Conservation (phyloP, 1,140 invertebrate species). For the Sipha flava region DNA sequence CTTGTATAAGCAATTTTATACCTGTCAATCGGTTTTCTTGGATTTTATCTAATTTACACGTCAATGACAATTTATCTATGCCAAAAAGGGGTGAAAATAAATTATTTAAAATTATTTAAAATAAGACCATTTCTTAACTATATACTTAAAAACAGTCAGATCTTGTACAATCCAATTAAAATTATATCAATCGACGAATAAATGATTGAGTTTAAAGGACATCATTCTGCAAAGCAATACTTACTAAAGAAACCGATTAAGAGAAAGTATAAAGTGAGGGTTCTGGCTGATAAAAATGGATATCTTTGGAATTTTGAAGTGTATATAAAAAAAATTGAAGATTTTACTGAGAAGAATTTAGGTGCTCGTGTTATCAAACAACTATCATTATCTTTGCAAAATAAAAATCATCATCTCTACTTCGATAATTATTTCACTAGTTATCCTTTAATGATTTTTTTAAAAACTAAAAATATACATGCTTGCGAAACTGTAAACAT, state of each 20-base stretch:
- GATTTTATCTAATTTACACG: constrained; percentile 30
- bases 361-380: constrained; percentile 38
- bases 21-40: constrained; percentile 29
- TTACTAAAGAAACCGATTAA: constrained; percentile 42
- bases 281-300: constrained; percentile 38
- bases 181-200: constrained; percentile 35
- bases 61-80: constrained; percentile 28
- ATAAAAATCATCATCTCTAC: not conserved
- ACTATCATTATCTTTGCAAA: constrained; percentile 30
- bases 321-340: constrained; percentile 37
- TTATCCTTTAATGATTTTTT: not conserved
- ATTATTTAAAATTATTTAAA: constrained; percentile 8
- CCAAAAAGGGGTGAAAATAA: constrained; percentile 17
- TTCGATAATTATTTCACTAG: not conserved
- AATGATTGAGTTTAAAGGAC: constrained; percentile 39
- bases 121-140: constrained; percentile 24
- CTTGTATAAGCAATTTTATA: constrained; percentile 20
- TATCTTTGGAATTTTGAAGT: constrained; percentile 40
- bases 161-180: constrained; percentile 14
- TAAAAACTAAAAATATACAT: not conserved
- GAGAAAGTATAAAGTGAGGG: constrained; percentile 42
- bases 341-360: constrained; percentile 30
- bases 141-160: constrained; percentile 6
- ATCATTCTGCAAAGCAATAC: constrained; percentile 39
- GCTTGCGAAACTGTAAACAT: not conserved